Evolutionary conservation across 2,888 invertebrate genomes (phyloP), one percentile per base, ranked within the genome.

Genomic region (Cacoxenus indagator): DNA sequence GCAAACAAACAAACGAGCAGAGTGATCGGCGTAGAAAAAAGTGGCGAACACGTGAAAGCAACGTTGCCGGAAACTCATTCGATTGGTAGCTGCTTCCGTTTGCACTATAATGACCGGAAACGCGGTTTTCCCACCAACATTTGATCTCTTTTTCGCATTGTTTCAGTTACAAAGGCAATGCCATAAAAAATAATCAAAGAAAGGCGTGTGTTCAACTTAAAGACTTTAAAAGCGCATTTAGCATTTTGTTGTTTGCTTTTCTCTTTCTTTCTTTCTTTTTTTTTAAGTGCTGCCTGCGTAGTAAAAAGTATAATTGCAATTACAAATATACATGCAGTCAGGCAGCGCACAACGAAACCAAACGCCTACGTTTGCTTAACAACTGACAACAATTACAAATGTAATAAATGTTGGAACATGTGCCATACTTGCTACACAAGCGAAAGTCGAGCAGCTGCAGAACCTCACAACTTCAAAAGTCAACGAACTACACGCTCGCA

Each of bases 51-150:
- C 64, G 51, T 68, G 37, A 57, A 43, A 67, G 59, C 66, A 65
- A 64, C 71, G 69, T 70, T 70, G 78, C 79, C 85, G 86, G 87
- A 87, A 86, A 82, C 79, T 82, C 76, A 84, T 82, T 83, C 85
- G 86, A 87, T 87, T 87, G 87, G 84, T 85, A 82, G 84, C 85
- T 85, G 86, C 85, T 87, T 87, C 88, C 87, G 87, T 84, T 82
- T 83, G 83, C 82, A 84, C 84, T 86, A 83, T 85, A 85, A 85
- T 85, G 83, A 85, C 83, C 83, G 85, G 85, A 86, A 81, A 81
- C 78, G 64, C 76, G 77, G 77, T 78, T 78, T 76, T 76, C 75
- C 76, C 71, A 66, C 70, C 66, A 77, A 76, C 69, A 75, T 78
- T 76, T 82, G 75, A 74, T 71, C 69, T 73, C 51, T 51, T 51